These are phyloP conservation scores for Siniperca obscura DNA, from an alignment of 2,797 vertebrate species.

Conservation along the genomic window DNA sequence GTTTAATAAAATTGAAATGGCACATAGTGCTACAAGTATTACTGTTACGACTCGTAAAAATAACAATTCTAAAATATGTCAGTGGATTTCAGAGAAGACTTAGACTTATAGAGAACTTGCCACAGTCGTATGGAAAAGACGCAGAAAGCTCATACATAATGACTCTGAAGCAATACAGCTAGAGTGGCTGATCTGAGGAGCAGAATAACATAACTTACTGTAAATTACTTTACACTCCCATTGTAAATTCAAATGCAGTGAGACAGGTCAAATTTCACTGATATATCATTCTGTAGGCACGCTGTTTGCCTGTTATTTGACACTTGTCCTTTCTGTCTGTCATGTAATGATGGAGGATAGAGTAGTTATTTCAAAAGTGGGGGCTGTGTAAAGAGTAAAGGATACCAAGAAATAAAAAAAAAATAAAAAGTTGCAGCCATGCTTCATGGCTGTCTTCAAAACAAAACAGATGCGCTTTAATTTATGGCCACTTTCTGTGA, in stretches of 20 bases:
- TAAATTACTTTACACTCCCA: conserved; percentile 71
- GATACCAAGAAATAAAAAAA: conserved; percentile 66
- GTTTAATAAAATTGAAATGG: conserved; percentile 50
- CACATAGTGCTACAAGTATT: conserved; percentile 30
- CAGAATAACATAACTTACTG: conserved; percentile 69
- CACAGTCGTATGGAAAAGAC: conserved; percentile 30
- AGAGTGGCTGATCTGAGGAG: conserved; percentile 61
- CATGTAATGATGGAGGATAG: conserved; percentile 75
- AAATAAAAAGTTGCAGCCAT: conserved; percentile 74
- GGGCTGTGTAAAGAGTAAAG: conserved; percentile 54
- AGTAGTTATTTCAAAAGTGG: conserved; percentile 59
- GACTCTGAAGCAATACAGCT: conserved; percentile 47
- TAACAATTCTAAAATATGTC: conserved; percentile 25
- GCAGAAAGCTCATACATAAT: conserved; percentile 45
- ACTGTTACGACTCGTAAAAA: conserved; percentile 38
- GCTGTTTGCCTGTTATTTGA: conserved; percentile 77
- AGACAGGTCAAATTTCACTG: conserved; percentile 67
- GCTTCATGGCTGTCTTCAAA: conserved; percentile 85
- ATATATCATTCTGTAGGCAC: conserved; percentile 69
- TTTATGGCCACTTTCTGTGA: conserved; percentile 99
- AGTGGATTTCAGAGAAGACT: conserved; percentile 24
- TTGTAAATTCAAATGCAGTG: conserved; percentile 76
- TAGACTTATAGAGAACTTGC: conserved; percentile 3
- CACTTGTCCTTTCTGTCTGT: conserved; percentile 79
- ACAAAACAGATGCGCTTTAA: conserved; percentile 94